phyloP scores from a whole-genome alignment of 2,888 invertebrate genomes.

The Pandemis corylana region DNA sequence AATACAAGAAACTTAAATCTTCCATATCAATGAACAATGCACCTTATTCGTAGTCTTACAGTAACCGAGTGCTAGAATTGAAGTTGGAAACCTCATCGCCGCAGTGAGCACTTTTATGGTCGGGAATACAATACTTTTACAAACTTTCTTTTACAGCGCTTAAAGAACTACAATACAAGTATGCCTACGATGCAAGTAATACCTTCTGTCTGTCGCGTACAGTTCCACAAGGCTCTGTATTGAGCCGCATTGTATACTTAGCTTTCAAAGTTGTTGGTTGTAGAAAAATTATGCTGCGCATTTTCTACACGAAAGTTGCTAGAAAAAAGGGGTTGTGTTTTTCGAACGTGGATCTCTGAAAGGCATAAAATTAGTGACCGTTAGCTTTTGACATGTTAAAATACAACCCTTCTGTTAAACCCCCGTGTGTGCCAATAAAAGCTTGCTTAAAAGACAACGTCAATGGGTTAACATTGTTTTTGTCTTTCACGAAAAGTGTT shows the following conservation, averaged over 20 bases:
- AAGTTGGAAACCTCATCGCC: constrained; percentile 37
- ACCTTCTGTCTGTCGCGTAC: not conserved
- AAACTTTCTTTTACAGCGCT: constrained; percentile 14
- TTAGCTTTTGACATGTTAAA: no score
- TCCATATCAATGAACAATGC: not conserved
- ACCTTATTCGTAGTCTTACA: constrained; percentile 1
- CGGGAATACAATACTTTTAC: constrained; percentile 25
- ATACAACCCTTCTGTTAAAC: no score
- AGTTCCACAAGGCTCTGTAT: not conserved
- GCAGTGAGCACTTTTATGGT: constrained; percentile 27
- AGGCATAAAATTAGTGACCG: no score
- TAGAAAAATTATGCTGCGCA: not conserved
- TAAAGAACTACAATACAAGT: constrained; percentile 5
- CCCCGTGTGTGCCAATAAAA: no score
- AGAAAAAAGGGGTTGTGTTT: no score
- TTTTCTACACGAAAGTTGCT: not conserved
- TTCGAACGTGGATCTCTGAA: no score
- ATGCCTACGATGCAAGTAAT: not conserved
- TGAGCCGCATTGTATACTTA: not conserved
- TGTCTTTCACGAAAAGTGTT: no score
- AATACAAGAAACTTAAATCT: not conserved
- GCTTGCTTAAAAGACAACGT: no score
- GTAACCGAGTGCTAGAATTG: constrained; percentile 28
- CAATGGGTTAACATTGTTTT: no score
- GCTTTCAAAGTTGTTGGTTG: not conserved